Conservation (phyloP, 2,113 vertebrate species). For the Lanius ludovicianus region DNA sequence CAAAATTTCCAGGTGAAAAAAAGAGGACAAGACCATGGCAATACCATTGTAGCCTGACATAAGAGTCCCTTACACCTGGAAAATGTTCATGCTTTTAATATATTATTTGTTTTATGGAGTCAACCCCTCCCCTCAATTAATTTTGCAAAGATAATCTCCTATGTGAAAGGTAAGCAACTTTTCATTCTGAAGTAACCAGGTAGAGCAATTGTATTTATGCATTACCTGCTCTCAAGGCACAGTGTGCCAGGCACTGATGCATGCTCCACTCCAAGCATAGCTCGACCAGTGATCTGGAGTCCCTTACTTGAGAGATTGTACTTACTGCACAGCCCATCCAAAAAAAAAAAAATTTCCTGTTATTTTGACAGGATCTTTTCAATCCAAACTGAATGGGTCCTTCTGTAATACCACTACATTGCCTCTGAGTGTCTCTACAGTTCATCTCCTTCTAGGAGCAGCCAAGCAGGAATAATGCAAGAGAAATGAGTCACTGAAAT, state of each 20-base stretch:
- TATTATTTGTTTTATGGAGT: not conserved
- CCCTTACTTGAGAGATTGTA: not conserved
- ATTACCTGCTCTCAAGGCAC: not conserved
- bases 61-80: not conserved
- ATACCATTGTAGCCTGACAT: not conserved
- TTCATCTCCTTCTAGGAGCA: slow-evolving; percentile 27
- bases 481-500: slow-evolving; percentile 70
- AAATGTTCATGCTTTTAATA: not conserved
- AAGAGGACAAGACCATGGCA: not conserved
- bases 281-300: not conserved
- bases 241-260: not conserved
- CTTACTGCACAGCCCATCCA: accelerated
- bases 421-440: slow-evolving; percentile 73
- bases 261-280: not conserved
- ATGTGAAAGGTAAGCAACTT: not conserved
- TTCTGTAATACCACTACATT: slow-evolving; percentile 51
- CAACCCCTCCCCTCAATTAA: not conserved
- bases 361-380: not conserved
- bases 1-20: not conserved
- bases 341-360: not conserved
- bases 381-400: not conserved
- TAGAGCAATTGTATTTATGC: not conserved
- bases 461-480: slow-evolving; percentile 47
- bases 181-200: not conserved
- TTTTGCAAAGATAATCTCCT: not conserved